A percentile compares a stretch with the other conserved stretches of the same genome.
Conservation (phyloP, 2,113 vertebrate genomes). For the Zosterops japonicus region DNA sequence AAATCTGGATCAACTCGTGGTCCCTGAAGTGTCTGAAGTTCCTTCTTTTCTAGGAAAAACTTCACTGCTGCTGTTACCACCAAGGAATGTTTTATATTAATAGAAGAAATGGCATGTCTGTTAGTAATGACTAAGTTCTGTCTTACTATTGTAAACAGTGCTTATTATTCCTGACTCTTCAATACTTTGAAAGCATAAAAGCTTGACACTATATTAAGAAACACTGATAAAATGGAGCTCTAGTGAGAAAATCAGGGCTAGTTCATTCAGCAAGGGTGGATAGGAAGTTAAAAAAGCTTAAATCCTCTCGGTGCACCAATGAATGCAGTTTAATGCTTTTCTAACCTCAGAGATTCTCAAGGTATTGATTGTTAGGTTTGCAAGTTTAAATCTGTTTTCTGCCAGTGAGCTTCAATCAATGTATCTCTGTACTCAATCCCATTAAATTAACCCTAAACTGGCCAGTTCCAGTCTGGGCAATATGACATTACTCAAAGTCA, state of each 20-base stretch:
- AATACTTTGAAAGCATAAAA: not conserved
- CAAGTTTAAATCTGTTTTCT: not conserved
- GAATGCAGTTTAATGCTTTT: not conserved
- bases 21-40: not conserved
- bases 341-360: not conserved
- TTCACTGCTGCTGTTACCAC: not conserved
- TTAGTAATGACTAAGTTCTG: not conserved
- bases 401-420: not conserved
- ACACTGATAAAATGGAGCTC: not conserved
- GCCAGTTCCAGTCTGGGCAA: not conserved
- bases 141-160: not conserved
- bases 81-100: not conserved
- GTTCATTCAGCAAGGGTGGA: not conserved
- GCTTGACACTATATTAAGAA: not conserved
- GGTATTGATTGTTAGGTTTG: not conserved
- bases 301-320: not conserved
- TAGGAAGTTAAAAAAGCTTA: not conserved
- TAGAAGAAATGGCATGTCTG: not conserved
- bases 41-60: conserved; percentile 2
- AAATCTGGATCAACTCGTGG: not conserved
- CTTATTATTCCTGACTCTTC: not conserved
- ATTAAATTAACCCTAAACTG: not conserved
- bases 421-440: not conserved
- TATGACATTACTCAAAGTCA: not conserved
- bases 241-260: not conserved